Base-by-base conservation (phyloP, 2,797 vertebrate species). In the Champsocephalus esox region DNA sequence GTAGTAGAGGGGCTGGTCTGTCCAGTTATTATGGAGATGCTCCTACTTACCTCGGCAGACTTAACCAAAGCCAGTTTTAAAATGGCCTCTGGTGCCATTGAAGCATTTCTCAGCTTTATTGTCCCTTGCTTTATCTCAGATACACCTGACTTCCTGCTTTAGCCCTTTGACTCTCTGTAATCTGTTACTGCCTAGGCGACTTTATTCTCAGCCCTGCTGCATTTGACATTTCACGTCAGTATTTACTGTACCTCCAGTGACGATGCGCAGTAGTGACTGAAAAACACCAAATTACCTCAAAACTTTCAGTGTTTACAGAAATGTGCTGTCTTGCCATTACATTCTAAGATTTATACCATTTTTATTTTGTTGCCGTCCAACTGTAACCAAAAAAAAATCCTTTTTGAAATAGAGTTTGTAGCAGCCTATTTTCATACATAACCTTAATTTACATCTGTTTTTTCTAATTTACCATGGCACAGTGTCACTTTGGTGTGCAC, bases 61-160 rank as follows among this genome's bases (percentile, higher is more conserved):
- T 83, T 82, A 93, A 95, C 94, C 94, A 96, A 96, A 95, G 94
- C 87, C 87, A 88, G 80, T 88, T 90, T 89, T 78, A 66, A 89
- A 87, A 88, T 90, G 88, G 84, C 87, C 76, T 78, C 80, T 63
- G 43, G 66, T 79, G 75, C 84, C 79, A 73, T 85, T 66, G 65
- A 89, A 88, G 78, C 79, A 62, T 58, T 75, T 85, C 69, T 73
- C 85, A 92, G 92, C 93, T 93, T 93, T 92, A 93, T 75, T 82
- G 80, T 81, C 82, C 83, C 79, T 78, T 66, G 79, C 87, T 88
- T 88, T 87, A 91, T 88, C 68, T 82, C 66, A 12, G 24, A 77
- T 75, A 80, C 79, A 80, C 68, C 81, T 62, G 67, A 84, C 85
- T 81, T 68, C 59, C 59, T 45, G 73, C 59, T 84, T 70, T 52